These are phyloP conservation scores for Archocentrus centrarchus DNA, from an alignment of 2,113 vertebrate genomes.

Conservation along the genomic window DNA sequence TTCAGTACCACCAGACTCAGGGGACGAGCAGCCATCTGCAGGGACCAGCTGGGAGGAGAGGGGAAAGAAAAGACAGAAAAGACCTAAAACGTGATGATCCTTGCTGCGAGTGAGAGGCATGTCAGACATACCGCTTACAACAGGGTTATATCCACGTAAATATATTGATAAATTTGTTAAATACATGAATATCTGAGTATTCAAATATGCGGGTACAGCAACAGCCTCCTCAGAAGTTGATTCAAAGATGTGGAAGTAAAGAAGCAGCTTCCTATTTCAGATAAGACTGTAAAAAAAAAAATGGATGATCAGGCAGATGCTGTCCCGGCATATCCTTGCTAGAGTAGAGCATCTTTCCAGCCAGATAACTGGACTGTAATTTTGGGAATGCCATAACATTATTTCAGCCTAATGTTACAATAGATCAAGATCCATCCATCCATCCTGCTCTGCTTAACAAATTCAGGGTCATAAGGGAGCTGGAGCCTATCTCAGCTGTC, in stretches of 20 bases:
- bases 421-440: background rate
- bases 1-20: fast-evolving
- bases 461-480: background rate
- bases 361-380: background rate
- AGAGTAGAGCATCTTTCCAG: background rate
- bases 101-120: background rate
- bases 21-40: fast-evolving
- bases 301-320: background rate
- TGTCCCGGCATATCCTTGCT: background rate
- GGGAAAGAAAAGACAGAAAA: background rate
- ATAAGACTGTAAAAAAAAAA: background rate
- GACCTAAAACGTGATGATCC: background rate
- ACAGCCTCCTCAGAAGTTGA: background rate
- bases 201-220: background rate
- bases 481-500: background rate
- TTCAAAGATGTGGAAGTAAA: background rate
- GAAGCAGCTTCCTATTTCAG: background rate
- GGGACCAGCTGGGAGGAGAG: background rate
- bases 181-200: constrained; percentile 3
- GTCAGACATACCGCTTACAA: background rate
- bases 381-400: background rate
- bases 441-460: background rate
- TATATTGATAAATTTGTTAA: background rate
- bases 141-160: background rate
- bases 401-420: background rate